Percentiles rank a stretch among this genome's conserved stretches.
Evolutionary conservation across 1,140 invertebrate species (phyloP).

Genomic region (Drosophila grimshawi): DNA sequence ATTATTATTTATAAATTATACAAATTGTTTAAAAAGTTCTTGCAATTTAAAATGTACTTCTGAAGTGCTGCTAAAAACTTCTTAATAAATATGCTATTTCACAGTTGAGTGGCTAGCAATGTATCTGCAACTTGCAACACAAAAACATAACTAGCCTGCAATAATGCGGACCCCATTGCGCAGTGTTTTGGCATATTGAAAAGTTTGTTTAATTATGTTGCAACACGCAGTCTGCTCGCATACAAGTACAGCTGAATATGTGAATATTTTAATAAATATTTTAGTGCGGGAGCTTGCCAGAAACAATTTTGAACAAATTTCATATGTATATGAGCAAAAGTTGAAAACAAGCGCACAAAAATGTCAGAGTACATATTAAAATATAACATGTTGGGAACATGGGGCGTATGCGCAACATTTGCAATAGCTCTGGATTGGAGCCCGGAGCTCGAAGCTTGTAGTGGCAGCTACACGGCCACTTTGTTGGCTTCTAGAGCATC

Average conservation of each 20-base stretch:
- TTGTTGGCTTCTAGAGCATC: conserved; percentile 35
- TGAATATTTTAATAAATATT: conserved; percentile 71
- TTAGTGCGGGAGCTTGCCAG: conserved; percentile 26
- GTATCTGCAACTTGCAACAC: background rate
- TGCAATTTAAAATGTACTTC: too few species aligned
- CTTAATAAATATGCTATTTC: conserved; percentile 3
- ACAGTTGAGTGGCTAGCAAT: too few species aligned
- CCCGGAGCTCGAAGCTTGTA: conserved; percentile 16
- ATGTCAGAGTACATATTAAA: conserved; percentile 67
- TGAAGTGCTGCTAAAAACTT: too few species aligned
- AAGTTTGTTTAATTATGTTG: conserved; percentile 40
- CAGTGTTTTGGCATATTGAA: conserved; percentile 20
- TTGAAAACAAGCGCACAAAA: conserved; percentile 59
- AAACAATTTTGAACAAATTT: conserved; percentile 68
- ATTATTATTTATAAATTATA: too few species aligned
- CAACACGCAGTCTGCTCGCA: conserved; percentile 11
- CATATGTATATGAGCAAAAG: conserved; percentile 51
- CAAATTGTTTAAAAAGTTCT: too few species aligned
- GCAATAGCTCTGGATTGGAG: conserved; percentile 5
- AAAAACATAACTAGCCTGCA: conserved; percentile 8
- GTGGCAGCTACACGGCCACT: conserved; percentile 34
- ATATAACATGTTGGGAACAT: conserved; percentile 37
- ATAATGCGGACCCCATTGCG: conserved; percentile 2
- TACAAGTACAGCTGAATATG: background rate
- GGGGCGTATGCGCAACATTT: conserved; percentile 45